Evolutionary conservation across 2,797 vertebrate species (phyloP), one percentile per base, ranked within the genome.

Genomic region (Pristis pectinata): DNA sequence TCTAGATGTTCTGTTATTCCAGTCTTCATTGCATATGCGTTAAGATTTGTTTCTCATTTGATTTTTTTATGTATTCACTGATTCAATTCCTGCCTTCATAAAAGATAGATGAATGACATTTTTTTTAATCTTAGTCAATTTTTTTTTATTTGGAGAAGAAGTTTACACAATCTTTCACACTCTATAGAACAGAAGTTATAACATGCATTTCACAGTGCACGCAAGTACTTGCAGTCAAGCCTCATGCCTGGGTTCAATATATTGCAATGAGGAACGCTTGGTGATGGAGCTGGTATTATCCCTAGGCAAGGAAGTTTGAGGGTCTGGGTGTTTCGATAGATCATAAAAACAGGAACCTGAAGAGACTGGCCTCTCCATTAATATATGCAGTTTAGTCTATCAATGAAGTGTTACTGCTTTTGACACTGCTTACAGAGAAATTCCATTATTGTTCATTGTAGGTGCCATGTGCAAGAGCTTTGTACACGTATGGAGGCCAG

Each of bases 391-490:
- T 82, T 49, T 41, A 79, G n/a, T 79, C 24, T 56, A 53, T 53
- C 87, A 91, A 59, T 10, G 11, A 64, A 41, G 15, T n/a, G n/a
- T 19, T 9, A 41, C 30, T 74, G 64, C 67, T 93, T 93, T 93
- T 9, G 6, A 15, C 92, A 94, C 44, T 72, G 92, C 44, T 53
- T 19, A n/a, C 41, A 1, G 15, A 94, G 44, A 94, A 91, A 64
- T 74, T 30, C 67, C 41, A 19, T 94, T 30, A 15, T 53, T 34
- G 27, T 13, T 0, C 44, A 3, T 94, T 94, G 15, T 96, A 99
- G 99, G 97, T 97, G 41, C 97, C 97, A 1, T 96, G 97, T 94
- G 96, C 97, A 95, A 97, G 97, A 97, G 96, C 97, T 3, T 95
- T 97, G 27, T 97, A 96, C 95, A 97, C 96, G 94, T 97, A 98